Evolutionary conservation across 2,888 invertebrate genomes (phyloP), one percentile per base, ranked within the genome.

Genomic region (Gastracanthus pulcherrimus): DNA sequence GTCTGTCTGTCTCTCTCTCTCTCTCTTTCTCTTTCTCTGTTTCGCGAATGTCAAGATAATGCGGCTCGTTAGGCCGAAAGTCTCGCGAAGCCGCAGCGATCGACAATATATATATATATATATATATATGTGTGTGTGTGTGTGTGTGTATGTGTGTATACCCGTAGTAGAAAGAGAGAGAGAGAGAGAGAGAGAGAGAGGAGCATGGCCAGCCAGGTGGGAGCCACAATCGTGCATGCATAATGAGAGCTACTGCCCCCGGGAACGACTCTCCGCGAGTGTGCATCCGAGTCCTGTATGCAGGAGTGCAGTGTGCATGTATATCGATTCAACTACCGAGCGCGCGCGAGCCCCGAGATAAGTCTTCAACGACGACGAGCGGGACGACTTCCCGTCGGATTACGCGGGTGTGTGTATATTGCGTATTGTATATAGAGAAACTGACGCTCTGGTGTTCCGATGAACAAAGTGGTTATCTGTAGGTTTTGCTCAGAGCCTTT

Each of bases 251-350:
- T 69, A 45, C 67, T 67, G 67, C 60, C 41, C 29, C 38, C 38
- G 19, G 60, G 70, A 16, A 4, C 78, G n/a, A 19, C 58, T n/a
- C 4, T 41, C 4, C 48, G 31, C 29, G 16, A n/a, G n/a, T n/a
- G 9, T n/a, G 34, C 34, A 3, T 26, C 7, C 72, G 29, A 3
- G 58, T 9, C 45, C n/a, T 45, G 13, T n/a, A 11, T 45, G n/a
- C 11, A 3, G 11, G n/a, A 45, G 31, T 19, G 34, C 29, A 26
- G 23, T 38, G 45, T 60, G 58, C 29, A 6, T 26, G 48, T 31
- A 74, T 82, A 85, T 85, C 83, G 84, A 84, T 84, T 82, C 82
- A 70, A 84, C 81, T 72, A 45, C 26, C 2, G 19, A 55, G 5
- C 2, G 38, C 55, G 55, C 69, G 58, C n/a, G 76, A 38, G 70